Evolutionary conservation across 1,140 invertebrate species (phyloP).

Genomic region (Pseudomyrmex gracilis): DNA sequence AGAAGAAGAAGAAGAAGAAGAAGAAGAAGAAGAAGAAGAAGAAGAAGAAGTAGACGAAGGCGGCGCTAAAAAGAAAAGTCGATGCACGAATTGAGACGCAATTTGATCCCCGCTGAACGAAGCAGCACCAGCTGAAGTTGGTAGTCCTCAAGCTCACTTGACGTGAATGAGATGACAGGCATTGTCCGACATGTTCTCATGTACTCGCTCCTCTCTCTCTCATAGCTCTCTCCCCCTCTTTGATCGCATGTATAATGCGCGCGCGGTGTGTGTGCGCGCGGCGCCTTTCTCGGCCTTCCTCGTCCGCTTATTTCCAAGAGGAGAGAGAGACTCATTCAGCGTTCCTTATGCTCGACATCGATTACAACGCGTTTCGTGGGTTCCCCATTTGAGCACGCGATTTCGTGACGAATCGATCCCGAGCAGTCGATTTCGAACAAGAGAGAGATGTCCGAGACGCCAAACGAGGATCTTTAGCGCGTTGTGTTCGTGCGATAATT

Average conservation of each 20-base stretch:
- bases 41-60: conserved; percentile 55
- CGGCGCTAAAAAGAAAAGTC: conserved; percentile 75
- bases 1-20: conserved; percentile 25
- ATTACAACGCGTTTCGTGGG: conserved; percentile 36
- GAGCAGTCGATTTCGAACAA: conserved; percentile 9
- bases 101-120: conserved; percentile 78
- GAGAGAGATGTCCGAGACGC: background rate
- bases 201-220: conserved; percentile 63
- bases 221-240: conserved; percentile 73
- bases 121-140: conserved; percentile 74
- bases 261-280: conserved; percentile 42
- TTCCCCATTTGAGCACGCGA: conserved; percentile 38
- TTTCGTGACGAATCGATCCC: conserved; percentile 53
- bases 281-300: conserved; percentile 63
- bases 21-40: conserved; percentile 1
- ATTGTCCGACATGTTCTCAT: conserved; percentile 81
- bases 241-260: conserved; percentile 74
- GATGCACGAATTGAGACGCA: conserved; percentile 80
- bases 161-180: conserved; percentile 83
- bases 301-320: conserved; percentile 9
- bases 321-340: conserved; percentile 35
- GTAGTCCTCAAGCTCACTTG: conserved; percentile 79
- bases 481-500: background rate
- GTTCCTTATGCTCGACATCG: conserved; percentile 53
- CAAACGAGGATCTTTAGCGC: background rate